Evolutionary conservation across 2,797 vertebrate genomes (phyloP), one percentile per base, ranked within the genome.

Genomic region (Dromococcyx pavoninus): DNA sequence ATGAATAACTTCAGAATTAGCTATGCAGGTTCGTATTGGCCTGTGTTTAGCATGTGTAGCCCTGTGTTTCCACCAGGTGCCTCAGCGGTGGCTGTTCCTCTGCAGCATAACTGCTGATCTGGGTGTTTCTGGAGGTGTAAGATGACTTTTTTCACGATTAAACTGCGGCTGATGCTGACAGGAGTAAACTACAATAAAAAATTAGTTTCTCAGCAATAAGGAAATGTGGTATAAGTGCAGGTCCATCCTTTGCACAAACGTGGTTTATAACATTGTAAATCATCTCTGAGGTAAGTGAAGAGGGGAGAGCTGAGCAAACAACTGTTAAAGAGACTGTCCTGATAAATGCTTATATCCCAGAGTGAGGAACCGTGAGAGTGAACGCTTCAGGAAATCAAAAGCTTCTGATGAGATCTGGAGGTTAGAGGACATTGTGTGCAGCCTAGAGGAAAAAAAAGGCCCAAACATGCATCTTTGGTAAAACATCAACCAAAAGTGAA

Each of bases 261-360:
- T 8, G 15, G 2, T 88, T 92, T 89, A 46, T 84, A 78, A 17
- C 32, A 48, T 25, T 89, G 66, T 44, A 88, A 93, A 85, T 95
- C 10, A 57, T 82, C 67, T 85, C 60, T 50, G n/a, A 86, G 62
- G 79, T 67, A 60, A 91, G 64, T 37, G 51, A 73, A 66, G 60
- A 90, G 39, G 13, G 25, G 37, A 84, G 64, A 81, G 27, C 32
- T 90, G 77, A 88, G 50, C 33, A 94, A 56, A 57, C 35, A 66
- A 7, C 32, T 62, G 23, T 39, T 81, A 28, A 2, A 2, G n/a
- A 62, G n/a, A 60, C 37, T 75, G 27, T 88, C 30, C 65, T 83
- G 37, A 33, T 75, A 71, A 91, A 46, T 27, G 8, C 65, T 70
- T 76, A 5, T 4, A 70, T 27, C 39, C 22, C 33, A 60, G 7